A percentile compares a stretch with the other conserved stretches of the same genome.
phyloP scores from a whole-genome alignment of 2,888 invertebrate genomes.

The Kryphioiulus occultus region DNA sequence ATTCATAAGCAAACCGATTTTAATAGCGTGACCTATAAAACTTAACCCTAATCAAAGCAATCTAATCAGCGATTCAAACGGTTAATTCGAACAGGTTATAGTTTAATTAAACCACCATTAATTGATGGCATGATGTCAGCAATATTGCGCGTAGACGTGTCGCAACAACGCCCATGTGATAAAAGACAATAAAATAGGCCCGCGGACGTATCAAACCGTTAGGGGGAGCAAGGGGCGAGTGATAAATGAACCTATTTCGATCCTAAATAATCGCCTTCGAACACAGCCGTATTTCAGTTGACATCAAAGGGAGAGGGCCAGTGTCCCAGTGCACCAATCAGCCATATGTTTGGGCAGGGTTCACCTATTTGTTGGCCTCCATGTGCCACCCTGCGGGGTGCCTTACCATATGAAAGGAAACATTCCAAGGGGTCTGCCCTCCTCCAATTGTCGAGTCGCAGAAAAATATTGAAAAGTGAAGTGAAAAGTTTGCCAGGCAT shows the following conservation, averaged over 20 bases:
- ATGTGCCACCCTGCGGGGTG: background rate
- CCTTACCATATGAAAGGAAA: background rate
- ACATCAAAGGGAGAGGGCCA: background rate
- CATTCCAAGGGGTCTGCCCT: constrained; percentile 5
- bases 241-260: background rate
- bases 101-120: background rate
- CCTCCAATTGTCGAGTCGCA: background rate
- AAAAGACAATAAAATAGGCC: background rate
- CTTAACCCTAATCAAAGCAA: background rate
- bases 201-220: background rate
- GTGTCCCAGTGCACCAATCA: background rate
- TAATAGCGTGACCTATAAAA: background rate
- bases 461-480: background rate
- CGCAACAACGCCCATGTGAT: background rate
- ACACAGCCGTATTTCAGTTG: background rate
- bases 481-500: background rate
- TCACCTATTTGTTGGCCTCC: background rate
- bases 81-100: background rate
- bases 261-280: background rate
- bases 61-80: background rate
- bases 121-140: background rate
- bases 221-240: constrained; percentile 5
- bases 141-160: background rate
- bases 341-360: constrained; percentile 5
- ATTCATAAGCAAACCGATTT: background rate